Conservation (phyloP, 2,888 invertebrate species). For the Drosophila leonis region DNA sequence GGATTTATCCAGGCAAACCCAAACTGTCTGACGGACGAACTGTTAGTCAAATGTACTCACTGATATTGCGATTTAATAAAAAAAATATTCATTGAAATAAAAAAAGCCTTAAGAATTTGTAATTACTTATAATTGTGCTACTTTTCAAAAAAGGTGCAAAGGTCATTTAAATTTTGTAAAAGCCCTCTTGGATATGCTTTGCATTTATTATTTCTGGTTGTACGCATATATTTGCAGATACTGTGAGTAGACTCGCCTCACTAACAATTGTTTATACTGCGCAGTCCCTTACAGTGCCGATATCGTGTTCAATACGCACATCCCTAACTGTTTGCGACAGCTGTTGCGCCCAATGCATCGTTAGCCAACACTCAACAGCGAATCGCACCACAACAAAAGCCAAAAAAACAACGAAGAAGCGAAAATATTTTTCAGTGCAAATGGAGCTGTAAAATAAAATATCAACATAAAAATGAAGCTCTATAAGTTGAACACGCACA, state of each 20-base stretch:
- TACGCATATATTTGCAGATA: background rate
- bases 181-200: background rate
- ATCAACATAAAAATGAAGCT: slow-evolving; percentile 87
- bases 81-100: slow-evolving; percentile 64
- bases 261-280: slow-evolving; percentile 16
- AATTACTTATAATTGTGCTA: background rate
- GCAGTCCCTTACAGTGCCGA: slow-evolving; percentile 15
- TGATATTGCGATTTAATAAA: slow-evolving; percentile 76
- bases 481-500: slow-evolving; percentile 92
- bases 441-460: slow-evolving; percentile 25
- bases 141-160: slow-evolving; percentile 18
- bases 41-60: slow-evolving; percentile 76
- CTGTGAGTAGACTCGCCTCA: background rate
- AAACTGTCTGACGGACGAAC: slow-evolving; percentile 57
- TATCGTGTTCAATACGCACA: slow-evolving; percentile 22
- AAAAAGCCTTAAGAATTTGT: too few relatives aligned
- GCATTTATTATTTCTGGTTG: background rate
- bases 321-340: slow-evolving; percentile 34
- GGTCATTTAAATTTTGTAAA: slow-evolving; percentile 10
- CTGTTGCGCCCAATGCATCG: slow-evolving; percentile 31
- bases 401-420: slow-evolving; percentile 26
- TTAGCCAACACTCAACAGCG: slow-evolving; percentile 34
- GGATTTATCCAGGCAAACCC: slow-evolving; percentile 57
- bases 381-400: slow-evolving; percentile 44
- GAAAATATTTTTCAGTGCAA: slow-evolving; percentile 14